Base-by-base conservation (phyloP, 2,113 vertebrate species). In the Micromys minutus region DNA sequence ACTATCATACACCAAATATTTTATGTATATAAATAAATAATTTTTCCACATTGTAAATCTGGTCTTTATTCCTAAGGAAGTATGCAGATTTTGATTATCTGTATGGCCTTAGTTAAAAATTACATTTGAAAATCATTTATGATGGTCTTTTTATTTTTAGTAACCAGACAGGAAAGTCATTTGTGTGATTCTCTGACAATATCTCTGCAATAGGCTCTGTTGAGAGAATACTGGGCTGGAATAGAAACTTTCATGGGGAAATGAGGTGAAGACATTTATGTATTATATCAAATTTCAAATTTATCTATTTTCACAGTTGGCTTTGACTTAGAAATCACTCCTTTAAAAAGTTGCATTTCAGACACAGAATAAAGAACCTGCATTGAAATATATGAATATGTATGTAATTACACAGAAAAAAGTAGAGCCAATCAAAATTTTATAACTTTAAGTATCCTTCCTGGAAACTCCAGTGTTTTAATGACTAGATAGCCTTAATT, bases 311-410 rank as follows among this genome's bases (percentile, higher is more conserved):
- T 31, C 50, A 94, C 57, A 94, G 76, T 81, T 94, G 57, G 19
- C 26, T 93, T 94, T 94, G 69, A 87, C 91, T 84, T 92, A 89
- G 57, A 95, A 94, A 80, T 72, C 65, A 83, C 69, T 24, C 85
- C 95, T 79, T 83, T 80, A 75, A 77, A 94, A 91, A 91, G 91
- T 80, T 63, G 31, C 85, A 57, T 95, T 5, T 94, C 45, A 95
- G 24, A 75, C 21, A 94, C 26, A 90, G 47, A 90, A 91, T 85
- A 69, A 71, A 87, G 90, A 71, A 74, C 19, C 15, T 91, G 11
- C 57, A 88, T 93, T 96, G 75, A 92, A 87, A 90, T 72, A 94
- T 89, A 93, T 94, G 77, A 94, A 97, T 97, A 96, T 97, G 87
- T 52, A 96, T 96, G 93, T 57, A 96, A 95, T 95, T 95, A 96